Percentiles rank a stretch among this genome's conserved stretches.
phyloP scores from a whole-genome alignment of 2,797 vertebrate species.

The Poecilia wingei region DNA sequence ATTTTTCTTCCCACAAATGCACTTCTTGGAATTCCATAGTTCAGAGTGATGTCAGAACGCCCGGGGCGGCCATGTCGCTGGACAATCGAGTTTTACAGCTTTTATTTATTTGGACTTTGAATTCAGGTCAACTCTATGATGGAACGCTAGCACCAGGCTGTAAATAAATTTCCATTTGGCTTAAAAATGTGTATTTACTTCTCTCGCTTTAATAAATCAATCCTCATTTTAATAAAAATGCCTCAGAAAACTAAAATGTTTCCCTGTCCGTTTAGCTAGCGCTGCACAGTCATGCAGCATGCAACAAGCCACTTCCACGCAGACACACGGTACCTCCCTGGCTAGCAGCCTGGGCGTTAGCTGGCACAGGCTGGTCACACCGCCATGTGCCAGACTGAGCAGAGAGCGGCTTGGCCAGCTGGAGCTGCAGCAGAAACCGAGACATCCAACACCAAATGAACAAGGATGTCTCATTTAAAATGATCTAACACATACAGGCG shows the following conservation, averaged over 20 bases:
- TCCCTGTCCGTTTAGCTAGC: background rate
- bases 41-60: no score
- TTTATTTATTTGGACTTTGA: no score
- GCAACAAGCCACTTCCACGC: slow-evolving; percentile 17
- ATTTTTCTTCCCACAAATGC: no score
- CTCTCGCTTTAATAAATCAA: background rate
- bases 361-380: slow-evolving; percentile 45
- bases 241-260: background rate
- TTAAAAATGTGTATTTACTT: background rate
- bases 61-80: no score
- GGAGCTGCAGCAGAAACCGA: slow-evolving; percentile 68
- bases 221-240: background rate
- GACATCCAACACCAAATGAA: slow-evolving; percentile 37
- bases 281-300: slow-evolving; percentile 28
- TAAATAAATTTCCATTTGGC: no score
- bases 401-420: slow-evolving; percentile 44
- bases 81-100: no score
- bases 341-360: slow-evolving; percentile 58
- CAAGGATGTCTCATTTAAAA: background rate
- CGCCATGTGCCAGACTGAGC: slow-evolving; percentile 44
- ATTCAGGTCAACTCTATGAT: no score
- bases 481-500: background rate
- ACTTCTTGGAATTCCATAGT: no score
- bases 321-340: slow-evolving; percentile 70
- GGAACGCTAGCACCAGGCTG: no score